Evolutionary conservation across 2,888 invertebrate genomes (phyloP), one percentile per base, ranked within the genome.

Genomic region (Piscicola geometra): DNA sequence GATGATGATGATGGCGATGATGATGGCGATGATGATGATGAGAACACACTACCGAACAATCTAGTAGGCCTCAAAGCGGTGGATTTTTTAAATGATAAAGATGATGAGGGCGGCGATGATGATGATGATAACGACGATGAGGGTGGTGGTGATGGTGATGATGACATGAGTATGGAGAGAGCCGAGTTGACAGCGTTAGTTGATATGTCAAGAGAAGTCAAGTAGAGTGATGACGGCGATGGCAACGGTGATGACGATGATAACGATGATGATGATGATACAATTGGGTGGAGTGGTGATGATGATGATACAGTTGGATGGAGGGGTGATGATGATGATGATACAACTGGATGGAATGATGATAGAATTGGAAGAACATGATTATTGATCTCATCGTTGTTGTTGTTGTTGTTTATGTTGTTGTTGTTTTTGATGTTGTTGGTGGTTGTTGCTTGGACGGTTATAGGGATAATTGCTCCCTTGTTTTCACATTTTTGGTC

Each of bases 161-260:
- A 56, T 3, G 64, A 66, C 64, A 76, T 52, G 25, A 76, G 76
- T 28, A 76, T 71, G 5, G 76, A 76, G n/a, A 76, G 30, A 25
- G 76, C 76, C n/a, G 71, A 71, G 71, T 47, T 76, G 60, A 76
- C 76, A 0, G 76, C 71, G 36, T 76, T 71, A 18, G 71, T 70
- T 25, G 76, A 76, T 18, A 71, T 76, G 68, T 76, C 76, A 15
- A 76, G 30, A 21, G 9, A 67, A 35, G 9, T 67, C 35, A 35
- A 12, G 12, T 15, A 67, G 28, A 32, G 30, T 67, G 67, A 64
- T 3, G 64, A 64, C 21, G 64, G 30, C 21, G 64, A 21, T 64
- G 64, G 25, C 9, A n/a, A 21, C 21, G 64, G 64, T 12, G 21
- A 21, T 12, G 64, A 64, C 3, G 30, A 28, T 64, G 64, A n/a